These are phyloP conservation scores for Troides helena DNA, from an alignment of 2,888 invertebrate species.

Conservation along the genomic window DNA sequence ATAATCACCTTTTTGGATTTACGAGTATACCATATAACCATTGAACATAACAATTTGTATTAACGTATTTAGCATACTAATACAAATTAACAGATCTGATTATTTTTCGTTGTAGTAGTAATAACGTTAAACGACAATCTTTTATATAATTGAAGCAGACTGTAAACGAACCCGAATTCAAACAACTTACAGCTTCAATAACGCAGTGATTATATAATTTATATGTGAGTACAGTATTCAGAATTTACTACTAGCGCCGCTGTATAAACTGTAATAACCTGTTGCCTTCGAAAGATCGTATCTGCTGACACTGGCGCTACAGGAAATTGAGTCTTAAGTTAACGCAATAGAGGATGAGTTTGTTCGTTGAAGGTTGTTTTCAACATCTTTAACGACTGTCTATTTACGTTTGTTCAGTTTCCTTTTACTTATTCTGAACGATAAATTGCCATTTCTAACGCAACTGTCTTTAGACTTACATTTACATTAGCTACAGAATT, in stretches of 20 bases:
- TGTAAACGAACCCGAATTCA: constrained; percentile 37
- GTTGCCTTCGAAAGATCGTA: constrained; percentile 38
- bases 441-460: constrained; percentile 66
- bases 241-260: constrained; percentile 58
- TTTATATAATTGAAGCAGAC: constrained; percentile 1
- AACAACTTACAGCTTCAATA: constrained; percentile 42
- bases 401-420: constrained; percentile 51
- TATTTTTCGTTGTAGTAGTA: neutral
- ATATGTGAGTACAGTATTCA: constrained; percentile 58
- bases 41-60: too few relatives aligned
- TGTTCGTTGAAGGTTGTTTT: constrained; percentile 29
- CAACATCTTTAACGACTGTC: constrained; percentile 42
- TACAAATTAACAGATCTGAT: too few relatives aligned
- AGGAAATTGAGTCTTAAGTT: constrained; percentile 40
- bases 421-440: constrained; percentile 71
- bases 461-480: constrained; percentile 51
- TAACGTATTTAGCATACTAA: too few relatives aligned
- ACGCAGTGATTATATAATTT: constrained; percentile 52
- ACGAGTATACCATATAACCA: too few relatives aligned
- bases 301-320: constrained; percentile 18
- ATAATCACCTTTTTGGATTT: too few relatives aligned
- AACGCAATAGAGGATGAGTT: constrained; percentile 35
- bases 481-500: too few relatives aligned
- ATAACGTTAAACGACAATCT: neutral
- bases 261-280: constrained; percentile 65